Evolutionary conservation across 1,140 invertebrate species (phyloP), one percentile per base, ranked within the genome.

Genomic region (Microplitis mediator): DNA sequence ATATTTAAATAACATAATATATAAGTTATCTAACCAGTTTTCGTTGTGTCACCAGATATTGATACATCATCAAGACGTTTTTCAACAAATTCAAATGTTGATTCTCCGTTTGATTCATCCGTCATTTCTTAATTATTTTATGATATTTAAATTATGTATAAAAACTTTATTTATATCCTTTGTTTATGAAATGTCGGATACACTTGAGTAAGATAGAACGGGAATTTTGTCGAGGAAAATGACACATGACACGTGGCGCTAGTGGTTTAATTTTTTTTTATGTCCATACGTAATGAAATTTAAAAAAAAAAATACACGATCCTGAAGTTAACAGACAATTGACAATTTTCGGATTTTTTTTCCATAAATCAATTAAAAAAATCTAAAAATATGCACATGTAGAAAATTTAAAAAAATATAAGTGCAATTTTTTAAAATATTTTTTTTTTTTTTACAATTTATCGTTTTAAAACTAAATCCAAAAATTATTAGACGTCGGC

Each of bases 61-160:
- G 82, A 69, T 14, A 75, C 68, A 14, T 86, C 83, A 9, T 85
- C 85, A 2, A 78, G 54, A 69, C 82, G 85, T 67, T 82, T 84
- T 64, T 88, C 88, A 0, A 89, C 84, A 80, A 89, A 89, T 82
- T 89, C 88, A 74, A 89, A 89, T 6, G 87, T 88, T 3, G 87
- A 88, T 79, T 89, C 88, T 45, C 87, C 87, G 74, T 88, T 89
- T 1, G 85, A 87, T 79, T 89, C 88, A 74, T 89, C 88, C 4
- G 81, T 85, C 84, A 85, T 86, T 62, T 78, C 70, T 31, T 9
- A 51, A 54, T 31, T 52, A 16, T 68, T 45, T 11, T 51, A 6
- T 13, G 23, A 11, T 32, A 34, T 11, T 60, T 3, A 64, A 14
- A 71, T 2, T 14, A 9, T 51, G 39, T 39, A 54, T 32, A 36